Conservation (phyloP, 2,888 invertebrate genomes). For the Pimpla rufipes region DNA sequence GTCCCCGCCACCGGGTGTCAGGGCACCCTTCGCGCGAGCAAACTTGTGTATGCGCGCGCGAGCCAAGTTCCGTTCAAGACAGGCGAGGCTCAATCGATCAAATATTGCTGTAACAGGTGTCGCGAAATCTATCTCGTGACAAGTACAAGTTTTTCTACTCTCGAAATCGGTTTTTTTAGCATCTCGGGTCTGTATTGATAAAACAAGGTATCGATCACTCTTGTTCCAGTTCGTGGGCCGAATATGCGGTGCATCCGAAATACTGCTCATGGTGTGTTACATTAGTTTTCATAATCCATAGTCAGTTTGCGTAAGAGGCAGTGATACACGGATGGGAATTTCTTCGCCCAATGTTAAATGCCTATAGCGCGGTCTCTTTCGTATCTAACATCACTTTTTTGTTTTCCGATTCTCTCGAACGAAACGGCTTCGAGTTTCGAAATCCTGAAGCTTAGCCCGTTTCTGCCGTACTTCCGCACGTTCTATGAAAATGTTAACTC, state of each 20-base stretch:
- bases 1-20: conserved; percentile 69
- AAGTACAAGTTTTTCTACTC: conserved; percentile 84
- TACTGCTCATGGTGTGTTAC: not conserved
- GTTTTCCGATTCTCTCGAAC: too few relatives aligned
- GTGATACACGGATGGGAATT: too few relatives aligned
- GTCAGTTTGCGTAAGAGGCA: too few relatives aligned
- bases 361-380: too few relatives aligned
- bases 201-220: conserved; percentile 61
- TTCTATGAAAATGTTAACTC: too few relatives aligned
- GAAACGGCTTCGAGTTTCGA: too few relatives aligned
- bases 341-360: too few relatives aligned
- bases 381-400: too few relatives aligned
- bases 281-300: not conserved
- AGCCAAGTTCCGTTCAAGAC: conserved; percentile 42
- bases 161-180: conserved; percentile 66
- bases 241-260: not conserved
- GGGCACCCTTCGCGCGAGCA: conserved; percentile 51
- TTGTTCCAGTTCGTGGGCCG: not conserved
- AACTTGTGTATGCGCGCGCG: conserved; percentile 32
- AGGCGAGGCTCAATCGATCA: conserved; percentile 80
- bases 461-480: too few relatives aligned
- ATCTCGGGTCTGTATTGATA: conserved; percentile 23
- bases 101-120: conserved; percentile 81
- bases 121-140: conserved; percentile 76
- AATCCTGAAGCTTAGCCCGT: too few relatives aligned